Conservation (phyloP, 2,113 vertebrate genomes). For the Vidua chalybeata region DNA sequence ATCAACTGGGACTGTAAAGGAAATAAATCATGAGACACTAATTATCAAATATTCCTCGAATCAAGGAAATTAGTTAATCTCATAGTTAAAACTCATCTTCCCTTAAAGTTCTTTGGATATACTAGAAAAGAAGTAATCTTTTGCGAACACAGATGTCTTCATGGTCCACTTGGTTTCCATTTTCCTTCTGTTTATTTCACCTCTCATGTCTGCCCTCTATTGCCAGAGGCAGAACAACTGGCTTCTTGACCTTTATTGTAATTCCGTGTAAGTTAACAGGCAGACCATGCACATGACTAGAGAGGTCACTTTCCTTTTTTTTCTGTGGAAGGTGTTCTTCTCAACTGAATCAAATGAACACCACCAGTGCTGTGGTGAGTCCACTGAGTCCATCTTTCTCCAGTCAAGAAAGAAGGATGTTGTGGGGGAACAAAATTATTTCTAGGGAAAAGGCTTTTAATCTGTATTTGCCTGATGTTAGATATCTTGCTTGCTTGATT, state of each 20-base stretch:
- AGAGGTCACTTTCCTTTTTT: not conserved
- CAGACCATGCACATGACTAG: not conserved
- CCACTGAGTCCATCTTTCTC: no score
- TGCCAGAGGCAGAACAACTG: not conserved
- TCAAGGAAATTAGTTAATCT: not conserved
- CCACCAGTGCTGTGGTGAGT: not conserved
- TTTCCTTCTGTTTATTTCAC: not conserved
- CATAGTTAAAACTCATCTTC: not conserved
- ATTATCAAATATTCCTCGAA: not conserved
- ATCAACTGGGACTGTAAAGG: not conserved
- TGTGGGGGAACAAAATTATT: not conserved
- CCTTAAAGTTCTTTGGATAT: not conserved
- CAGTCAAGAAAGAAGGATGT: no score
- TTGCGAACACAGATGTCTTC: not conserved
- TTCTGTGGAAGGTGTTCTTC: fast-evolving
- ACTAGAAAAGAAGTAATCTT: not conserved
- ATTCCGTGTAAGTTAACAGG: not conserved
- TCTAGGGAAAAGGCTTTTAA: not conserved
- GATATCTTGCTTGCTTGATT: not conserved
- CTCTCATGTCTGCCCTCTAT: not conserved
- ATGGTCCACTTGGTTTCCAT: not conserved
- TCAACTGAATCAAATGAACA: not conserved
- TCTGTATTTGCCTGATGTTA: not conserved
- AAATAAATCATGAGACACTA: not conserved
- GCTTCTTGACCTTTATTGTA: not conserved